A percentile compares a stretch with the other conserved stretches of the same genome.
phyloP scores from a whole-genome alignment of 2,113 vertebrate species.

The Apteryx owenii region DNA sequence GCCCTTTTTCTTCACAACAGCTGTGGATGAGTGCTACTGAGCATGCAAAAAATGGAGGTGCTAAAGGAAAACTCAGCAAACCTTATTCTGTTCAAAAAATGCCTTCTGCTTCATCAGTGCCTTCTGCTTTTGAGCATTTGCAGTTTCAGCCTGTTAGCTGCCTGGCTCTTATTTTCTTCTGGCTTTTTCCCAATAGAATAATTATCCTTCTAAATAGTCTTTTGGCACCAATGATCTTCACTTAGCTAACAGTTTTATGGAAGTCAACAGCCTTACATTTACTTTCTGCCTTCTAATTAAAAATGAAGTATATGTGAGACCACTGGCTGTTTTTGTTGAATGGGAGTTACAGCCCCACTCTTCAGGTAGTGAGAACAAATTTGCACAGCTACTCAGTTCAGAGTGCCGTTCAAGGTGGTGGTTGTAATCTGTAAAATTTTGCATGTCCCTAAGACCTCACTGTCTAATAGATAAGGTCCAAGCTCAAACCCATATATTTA shows the following conservation, averaged over 20 bases:
- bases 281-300: not conserved
- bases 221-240: not conserved
- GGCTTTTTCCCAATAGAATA: not conserved
- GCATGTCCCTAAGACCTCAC: not conserved
- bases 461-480: not conserved
- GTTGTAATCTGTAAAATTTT: not conserved
- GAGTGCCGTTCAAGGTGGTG: not conserved
- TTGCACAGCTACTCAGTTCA: not conserved
- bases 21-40: not conserved
- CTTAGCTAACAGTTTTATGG: not conserved
- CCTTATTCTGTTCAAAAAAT: not conserved
- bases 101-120: not conserved
- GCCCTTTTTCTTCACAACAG: not conserved
- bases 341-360: not conserved
- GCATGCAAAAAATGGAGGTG: not conserved
- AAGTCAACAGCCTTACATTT: not conserved
- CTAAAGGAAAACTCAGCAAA: not conserved
- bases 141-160: not conserved
- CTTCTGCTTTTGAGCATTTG: not conserved
- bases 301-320: not conserved
- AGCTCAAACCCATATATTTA: accelerated
- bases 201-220: not conserved
- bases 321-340: not conserved
- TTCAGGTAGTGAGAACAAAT: not conserved
- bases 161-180: not conserved